These are phyloP conservation scores for Camptogramma bilineatum DNA, from an alignment of 2,888 invertebrate genomes.

Conservation along the genomic window DNA sequence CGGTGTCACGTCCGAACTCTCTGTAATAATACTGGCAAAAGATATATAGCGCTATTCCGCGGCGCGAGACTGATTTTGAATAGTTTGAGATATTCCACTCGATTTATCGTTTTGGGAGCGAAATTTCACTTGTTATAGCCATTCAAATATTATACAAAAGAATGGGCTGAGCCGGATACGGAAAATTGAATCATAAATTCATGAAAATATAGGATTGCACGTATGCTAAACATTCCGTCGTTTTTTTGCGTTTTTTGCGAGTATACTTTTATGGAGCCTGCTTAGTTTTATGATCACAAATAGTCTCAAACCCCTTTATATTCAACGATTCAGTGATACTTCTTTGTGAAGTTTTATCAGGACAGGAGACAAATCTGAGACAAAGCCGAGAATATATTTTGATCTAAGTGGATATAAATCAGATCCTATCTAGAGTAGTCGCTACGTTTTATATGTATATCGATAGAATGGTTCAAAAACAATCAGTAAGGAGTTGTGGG, in stretches of 20 bases:
- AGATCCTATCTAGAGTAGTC: not conserved
- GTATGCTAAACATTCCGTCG: slow-evolving; percentile 26
- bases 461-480: not conserved
- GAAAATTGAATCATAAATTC: slow-evolving; percentile 44
- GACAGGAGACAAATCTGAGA: slow-evolving; percentile 13
- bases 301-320: slow-evolving; percentile 19
- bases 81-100: slow-evolving; percentile 66
- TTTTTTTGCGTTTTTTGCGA: slow-evolving; percentile 25
- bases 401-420: slow-evolving; percentile 8
- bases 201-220: slow-evolving; percentile 39
- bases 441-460: not conserved
- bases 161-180: slow-evolving; percentile 39
- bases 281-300: slow-evolving; percentile 31
- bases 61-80: slow-evolving; percentile 67
- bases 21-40: slow-evolving; percentile 50
- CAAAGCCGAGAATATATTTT: slow-evolving; percentile 9
- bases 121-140: slow-evolving; percentile 50
- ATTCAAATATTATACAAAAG: slow-evolving; percentile 47
- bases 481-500: not conserved
- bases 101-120: slow-evolving; percentile 62
- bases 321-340: slow-evolving; percentile 14
- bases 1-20: slow-evolving; percentile 52
- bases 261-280: slow-evolving; percentile 26
- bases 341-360: slow-evolving; percentile 5
- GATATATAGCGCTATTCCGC: slow-evolving; percentile 58